Percentiles rank a stretch among this genome's conserved stretches.
phyloP scores from a whole-genome alignment of 1,140 invertebrate species.

The Ostrea denselamellosa region DNA sequence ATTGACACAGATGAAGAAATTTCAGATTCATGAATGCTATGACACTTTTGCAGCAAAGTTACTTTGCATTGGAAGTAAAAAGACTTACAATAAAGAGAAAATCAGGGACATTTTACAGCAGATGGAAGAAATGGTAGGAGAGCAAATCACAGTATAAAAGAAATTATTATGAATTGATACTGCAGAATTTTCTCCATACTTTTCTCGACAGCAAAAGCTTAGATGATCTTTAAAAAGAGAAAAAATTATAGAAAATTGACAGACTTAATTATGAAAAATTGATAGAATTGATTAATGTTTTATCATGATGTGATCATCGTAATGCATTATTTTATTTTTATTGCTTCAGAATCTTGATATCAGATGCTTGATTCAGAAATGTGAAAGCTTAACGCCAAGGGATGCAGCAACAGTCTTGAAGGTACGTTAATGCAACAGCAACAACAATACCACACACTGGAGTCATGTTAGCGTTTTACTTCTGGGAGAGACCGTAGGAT shows the following conservation, averaged over 20 bases:
- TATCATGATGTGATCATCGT: too few relatives aligned
- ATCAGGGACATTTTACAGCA: neutral
- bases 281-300: too few relatives aligned
- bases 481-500: too few relatives aligned
- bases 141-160: too few relatives aligned
- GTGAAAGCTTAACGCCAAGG: neutral
- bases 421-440: neutral
- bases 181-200: neutral
- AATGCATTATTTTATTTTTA: neutral
- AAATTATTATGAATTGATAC: too few relatives aligned
- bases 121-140: neutral
- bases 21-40: neutral
- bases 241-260: too few relatives aligned
- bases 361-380: neutral
- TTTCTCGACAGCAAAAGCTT: neutral
- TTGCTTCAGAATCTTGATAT: conserved; percentile 6
- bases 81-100: neutral
- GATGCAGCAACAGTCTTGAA: neutral
- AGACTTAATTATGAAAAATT: too few relatives aligned
- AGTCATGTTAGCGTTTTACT: too few relatives aligned
- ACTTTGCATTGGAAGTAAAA: neutral
- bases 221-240: too few relatives aligned
- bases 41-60: conserved; percentile 10
- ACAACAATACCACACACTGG: too few relatives aligned
- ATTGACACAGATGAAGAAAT: conserved; percentile 4